These are phyloP conservation scores for Dendrocopos noguchii DNA, from an alignment of 2,113 vertebrate species.

Conservation along the genomic window DNA sequence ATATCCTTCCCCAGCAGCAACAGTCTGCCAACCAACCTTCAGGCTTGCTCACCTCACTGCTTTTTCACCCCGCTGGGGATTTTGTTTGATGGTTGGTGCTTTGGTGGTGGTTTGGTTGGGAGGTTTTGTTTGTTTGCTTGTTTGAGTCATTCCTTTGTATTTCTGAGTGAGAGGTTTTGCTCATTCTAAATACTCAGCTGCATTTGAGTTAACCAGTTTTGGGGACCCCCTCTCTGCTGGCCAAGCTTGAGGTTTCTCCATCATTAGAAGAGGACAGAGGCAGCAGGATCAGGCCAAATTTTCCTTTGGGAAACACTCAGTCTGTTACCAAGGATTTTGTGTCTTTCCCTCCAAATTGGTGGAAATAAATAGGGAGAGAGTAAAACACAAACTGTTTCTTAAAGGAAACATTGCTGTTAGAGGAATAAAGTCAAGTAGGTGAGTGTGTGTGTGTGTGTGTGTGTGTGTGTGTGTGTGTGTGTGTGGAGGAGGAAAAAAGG, in stretches of 20 bases:
- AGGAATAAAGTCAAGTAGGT: neutral
- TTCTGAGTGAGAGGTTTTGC: neutral
- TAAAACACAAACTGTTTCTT: neutral
- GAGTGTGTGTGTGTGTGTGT: accelerated
- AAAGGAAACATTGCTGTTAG: neutral
- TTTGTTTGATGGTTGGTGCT: neutral
- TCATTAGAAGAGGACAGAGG: neutral
- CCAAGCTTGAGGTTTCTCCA: neutral
- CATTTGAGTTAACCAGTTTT: neutral
- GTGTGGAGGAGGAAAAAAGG: neutral
- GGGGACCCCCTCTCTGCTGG: neutral
- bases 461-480: accelerated
- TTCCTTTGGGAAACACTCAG: neutral
- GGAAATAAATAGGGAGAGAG: neutral
- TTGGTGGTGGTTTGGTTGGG: neutral
- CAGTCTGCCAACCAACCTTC: neutral
- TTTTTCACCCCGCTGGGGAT: neutral
- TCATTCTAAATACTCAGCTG: neutral
- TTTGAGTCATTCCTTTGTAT: neutral
- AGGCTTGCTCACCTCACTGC: neutral
- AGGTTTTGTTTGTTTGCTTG: neutral
- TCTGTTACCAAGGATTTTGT: neutral
- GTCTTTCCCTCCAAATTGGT: neutral
- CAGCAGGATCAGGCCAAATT: neutral
- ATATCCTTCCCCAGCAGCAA: neutral